Conservation (phyloP, 2,113 vertebrate genomes). For the Callipepla californica region DNA sequence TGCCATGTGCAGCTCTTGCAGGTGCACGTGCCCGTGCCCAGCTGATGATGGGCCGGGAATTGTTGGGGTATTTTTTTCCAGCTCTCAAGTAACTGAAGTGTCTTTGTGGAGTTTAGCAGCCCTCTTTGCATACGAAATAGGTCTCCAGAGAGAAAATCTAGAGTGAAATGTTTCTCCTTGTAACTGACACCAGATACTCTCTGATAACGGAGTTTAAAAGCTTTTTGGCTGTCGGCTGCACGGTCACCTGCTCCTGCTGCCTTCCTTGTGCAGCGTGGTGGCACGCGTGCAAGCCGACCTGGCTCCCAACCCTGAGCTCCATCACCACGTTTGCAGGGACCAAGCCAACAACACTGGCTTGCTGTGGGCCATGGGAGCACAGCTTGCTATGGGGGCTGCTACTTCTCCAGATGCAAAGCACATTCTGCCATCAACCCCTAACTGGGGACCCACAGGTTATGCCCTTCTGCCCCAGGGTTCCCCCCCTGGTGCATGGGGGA, state of each 20-base stretch:
- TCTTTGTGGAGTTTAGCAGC: background rate
- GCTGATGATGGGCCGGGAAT: background rate
- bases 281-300: background rate
- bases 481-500: background rate
- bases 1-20: background rate
- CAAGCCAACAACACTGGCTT: rapidly evolving
- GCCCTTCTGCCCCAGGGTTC: background rate
- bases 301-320: background rate
- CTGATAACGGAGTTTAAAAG: background rate
- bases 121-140: background rate
- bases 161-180: background rate
- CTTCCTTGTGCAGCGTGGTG: background rate
- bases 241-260: background rate
- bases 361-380: rapidly evolving
- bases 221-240: background rate
- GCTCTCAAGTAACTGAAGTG: background rate
- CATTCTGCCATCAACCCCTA: rapidly evolving
- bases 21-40: background rate
- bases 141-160: conserved; percentile 20
- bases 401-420: rapidly evolving
- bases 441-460: rapidly evolving
- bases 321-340: background rate
- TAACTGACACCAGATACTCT: conserved; percentile 17
- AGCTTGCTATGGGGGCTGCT: background rate
- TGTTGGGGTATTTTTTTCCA: background rate